Conservation (phyloP, 2,888 invertebrate genomes). For the Phengaris arion region DNA sequence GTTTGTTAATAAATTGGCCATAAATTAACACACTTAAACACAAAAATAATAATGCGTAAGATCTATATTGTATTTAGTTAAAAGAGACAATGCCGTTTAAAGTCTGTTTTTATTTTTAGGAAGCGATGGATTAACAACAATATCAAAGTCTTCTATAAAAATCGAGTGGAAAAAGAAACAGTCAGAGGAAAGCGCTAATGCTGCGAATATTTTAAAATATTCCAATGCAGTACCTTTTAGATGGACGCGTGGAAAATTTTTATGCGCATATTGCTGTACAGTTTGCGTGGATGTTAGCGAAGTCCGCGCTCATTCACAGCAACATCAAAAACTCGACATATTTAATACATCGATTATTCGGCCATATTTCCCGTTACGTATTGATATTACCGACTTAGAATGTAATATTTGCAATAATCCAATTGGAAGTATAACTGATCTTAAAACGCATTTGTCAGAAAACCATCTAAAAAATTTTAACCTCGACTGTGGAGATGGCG, state of each 20-base stretch:
- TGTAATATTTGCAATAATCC: slow-evolving; percentile 50
- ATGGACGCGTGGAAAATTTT: slow-evolving; percentile 57
- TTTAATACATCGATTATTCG: slow-evolving; percentile 49
- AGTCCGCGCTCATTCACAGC: slow-evolving; percentile 49
- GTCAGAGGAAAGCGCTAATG: slow-evolving; percentile 54
- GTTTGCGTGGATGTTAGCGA: slow-evolving; percentile 47
- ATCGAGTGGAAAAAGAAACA: slow-evolving; percentile 55
- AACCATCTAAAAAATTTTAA: slow-evolving; percentile 47
- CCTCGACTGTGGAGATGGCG: slow-evolving; percentile 50
- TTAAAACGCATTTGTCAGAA: slow-evolving; percentile 52
- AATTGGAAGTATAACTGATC: slow-evolving; percentile 42
- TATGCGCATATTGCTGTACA: slow-evolving; percentile 59
- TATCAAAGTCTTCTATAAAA: slow-evolving; percentile 38
- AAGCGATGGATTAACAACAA: slow-evolving; percentile 40
- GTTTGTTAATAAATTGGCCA: slow-evolving; percentile 55
- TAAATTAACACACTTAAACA: slow-evolving; percentile 51
- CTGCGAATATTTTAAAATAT: slow-evolving; percentile 54
- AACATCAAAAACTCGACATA: slow-evolving; percentile 52
- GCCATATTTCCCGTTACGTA: slow-evolving; percentile 55
- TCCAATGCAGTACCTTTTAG: slow-evolving; percentile 63
- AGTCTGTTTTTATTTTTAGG: slow-evolving; percentile 57
- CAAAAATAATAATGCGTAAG: slow-evolving; percentile 46
- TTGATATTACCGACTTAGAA: slow-evolving; percentile 55
- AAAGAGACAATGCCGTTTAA: slow-evolving; percentile 19
- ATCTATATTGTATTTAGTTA: neutral